phyloP scores from a whole-genome alignment of 2,113 vertebrate species.

The Daboia siamensis region DNA sequence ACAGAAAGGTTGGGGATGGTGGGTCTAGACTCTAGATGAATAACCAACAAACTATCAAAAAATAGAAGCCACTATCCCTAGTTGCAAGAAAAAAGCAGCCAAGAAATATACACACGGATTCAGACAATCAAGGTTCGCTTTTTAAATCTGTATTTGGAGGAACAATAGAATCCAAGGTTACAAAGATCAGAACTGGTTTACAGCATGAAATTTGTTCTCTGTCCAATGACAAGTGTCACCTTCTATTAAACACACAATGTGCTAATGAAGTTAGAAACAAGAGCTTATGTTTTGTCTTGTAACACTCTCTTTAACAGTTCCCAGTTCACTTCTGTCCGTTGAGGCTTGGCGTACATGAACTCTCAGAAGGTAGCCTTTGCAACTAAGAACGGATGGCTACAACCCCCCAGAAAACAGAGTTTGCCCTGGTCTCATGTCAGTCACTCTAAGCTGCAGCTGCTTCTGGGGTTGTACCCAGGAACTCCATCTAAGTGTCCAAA shows the following conservation, averaged over 20 bases:
- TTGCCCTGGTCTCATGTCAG: rapidly evolving
- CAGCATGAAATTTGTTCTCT: conserved; percentile 23
- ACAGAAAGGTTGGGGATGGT: neutral
- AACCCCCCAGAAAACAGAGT: neutral
- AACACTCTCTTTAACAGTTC: neutral
- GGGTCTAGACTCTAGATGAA: neutral
- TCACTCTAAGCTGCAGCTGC: neutral
- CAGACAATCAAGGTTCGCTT: conserved; percentile 56
- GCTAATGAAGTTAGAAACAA: conserved; percentile 21
- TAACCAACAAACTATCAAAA: neutral
- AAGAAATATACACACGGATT: conserved; percentile 32
- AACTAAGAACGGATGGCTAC: rapidly evolving
- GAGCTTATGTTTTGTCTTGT: neutral
- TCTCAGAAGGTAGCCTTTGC: neutral
- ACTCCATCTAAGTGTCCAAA: neutral
- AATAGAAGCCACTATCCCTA: conserved; percentile 13
- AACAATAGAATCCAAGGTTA: conserved; percentile 59
- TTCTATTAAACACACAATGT: neutral
- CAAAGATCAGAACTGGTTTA: conserved; percentile 58
- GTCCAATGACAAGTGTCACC: conserved; percentile 15
- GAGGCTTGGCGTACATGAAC: neutral
- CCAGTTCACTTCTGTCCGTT: neutral
- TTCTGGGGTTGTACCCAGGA: neutral
- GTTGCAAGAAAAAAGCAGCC: conserved; percentile 41
- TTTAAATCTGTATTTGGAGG: conserved; percentile 65